Percentiles rank a stretch among this genome's conserved stretches.
Evolutionary conservation across 2,113 vertebrate genomes (phyloP).

Genomic region (Halichoeres trimaculatus): DNA sequence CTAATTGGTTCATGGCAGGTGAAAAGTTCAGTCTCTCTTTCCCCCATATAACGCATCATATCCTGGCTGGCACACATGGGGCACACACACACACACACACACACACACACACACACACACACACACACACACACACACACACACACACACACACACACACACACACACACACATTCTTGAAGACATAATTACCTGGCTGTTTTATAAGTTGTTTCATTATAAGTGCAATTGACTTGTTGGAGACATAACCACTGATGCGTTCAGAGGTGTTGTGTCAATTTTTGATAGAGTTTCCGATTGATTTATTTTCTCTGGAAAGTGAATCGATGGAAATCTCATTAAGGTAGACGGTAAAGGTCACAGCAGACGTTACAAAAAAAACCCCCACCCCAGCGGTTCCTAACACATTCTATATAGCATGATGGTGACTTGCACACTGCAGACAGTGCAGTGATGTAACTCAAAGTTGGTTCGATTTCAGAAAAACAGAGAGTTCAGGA

Average conservation of each 20-base stretch:
- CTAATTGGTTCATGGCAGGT: slow-evolving; percentile 57
- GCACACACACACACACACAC: background rate
- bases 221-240: slow-evolving; percentile 56
- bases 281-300: slow-evolving; percentile 71
- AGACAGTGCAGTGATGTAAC: background rate
- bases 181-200: slow-evolving; percentile 41
- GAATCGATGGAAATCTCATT: slow-evolving; percentile 79
- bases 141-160: slow-evolving; percentile 7
- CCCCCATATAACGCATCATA: background rate
- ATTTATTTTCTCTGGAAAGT: slow-evolving; percentile 72
- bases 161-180: background rate
- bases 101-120: slow-evolving; percentile 10
- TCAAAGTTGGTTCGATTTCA: slow-evolving; percentile 8
- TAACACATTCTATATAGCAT: slow-evolving; percentile 42
- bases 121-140: background rate
- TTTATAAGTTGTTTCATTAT: slow-evolving; percentile 69
- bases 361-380: slow-evolving; percentile 58
- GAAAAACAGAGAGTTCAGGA: background rate
- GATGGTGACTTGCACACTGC: background rate
- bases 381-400: slow-evolving; percentile 35
- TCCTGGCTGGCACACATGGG: slow-evolving; percentile 5
- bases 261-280: slow-evolving; percentile 65
- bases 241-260: slow-evolving; percentile 47
- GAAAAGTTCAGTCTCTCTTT: slow-evolving; percentile 31
- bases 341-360: slow-evolving; percentile 75